Evolutionary conservation across 1,140 invertebrate genomes (phyloP), one percentile per base, ranked within the genome.

Genomic region (Thalassaphorura encarpata): DNA sequence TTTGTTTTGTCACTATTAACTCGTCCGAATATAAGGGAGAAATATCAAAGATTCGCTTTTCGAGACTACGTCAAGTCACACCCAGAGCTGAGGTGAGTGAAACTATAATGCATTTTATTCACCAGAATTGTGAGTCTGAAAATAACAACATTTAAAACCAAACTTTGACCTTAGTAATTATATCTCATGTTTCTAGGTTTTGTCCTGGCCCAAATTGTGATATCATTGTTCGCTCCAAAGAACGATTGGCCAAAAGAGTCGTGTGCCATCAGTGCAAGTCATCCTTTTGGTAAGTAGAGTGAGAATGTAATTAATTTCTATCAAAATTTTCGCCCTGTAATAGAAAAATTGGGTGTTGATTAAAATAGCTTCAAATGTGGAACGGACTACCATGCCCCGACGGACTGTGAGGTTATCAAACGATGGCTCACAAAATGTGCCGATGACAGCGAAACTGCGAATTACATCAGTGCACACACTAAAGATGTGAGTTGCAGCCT

Each of bases 351-450:
- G 8, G 33, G 8, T n/a, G 33, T 53, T 52, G 52, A 16, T 59
- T 33, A 43, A 47, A 29, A 45, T 61, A 82, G 85, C 76, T 93
- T 87, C 67, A 83, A 83, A 60, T 99, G 96, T 76, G 92, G 94
- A 48, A 85, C 84, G 66, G 88, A 95, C 66, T 99, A 99, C 73
- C 96, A 99, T 73, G 93, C 95, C 39, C 97, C 96, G 23, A 96
- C 95, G 15, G 91, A 96, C 72, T 99, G 97, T 75, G 78, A 82
- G 61, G 89, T 89, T 2, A 97, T 99, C 59, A 91, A 90, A 71
- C 89, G 89, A 66, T 99, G 97, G 97, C 75, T 97, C 24, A 96
- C 91, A 8, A 99, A 99, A 75, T 99, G 95, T 78, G 94, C 90
- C 39, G 96, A 99, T 76, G 96, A 99, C 75, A 96, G 92, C 58